Evolutionary conservation across 2,888 invertebrate genomes (phyloP), one percentile per base, ranked within the genome.

Genomic region (Liopterus haemorrhoidalis): DNA sequence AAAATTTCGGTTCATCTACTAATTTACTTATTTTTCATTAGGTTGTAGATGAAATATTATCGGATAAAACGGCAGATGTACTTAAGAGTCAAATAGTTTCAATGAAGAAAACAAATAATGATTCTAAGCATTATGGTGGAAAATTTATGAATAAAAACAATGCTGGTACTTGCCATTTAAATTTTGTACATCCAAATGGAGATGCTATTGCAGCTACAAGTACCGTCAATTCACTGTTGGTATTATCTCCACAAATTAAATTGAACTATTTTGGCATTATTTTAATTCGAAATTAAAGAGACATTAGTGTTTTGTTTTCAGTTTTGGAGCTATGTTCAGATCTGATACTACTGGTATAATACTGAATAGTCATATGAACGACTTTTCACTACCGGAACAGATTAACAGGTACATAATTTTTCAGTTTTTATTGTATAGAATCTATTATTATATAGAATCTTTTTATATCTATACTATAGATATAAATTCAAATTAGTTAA

Each of bases 341-440:
- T 88, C 88, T 0, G 63, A 60, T n/a, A 73, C 72, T 38, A 81
- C 87, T 1, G 88, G 87, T 20, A 80, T 89, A 47, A 72, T 89
- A 52, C 70, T 83, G 53, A 89, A 89, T 66, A 79, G 85, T 57
- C 82, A 82, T 56, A 89, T 89, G 86, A 84, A 86, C 56, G 88
- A 89, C 62, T 88, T 88, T 61, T 79, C 83, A 0, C 71, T 80
- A 8, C 82, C 82, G 0, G 64, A 73, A n/a, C n/a, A n/a, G n/a
- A n/a, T n/a, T n/a, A n/a, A n/a, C n/a, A n/a, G n/a, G n/a, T n/a
- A n/a, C n/a, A n/a, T n/a, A n/a, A n/a, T n/a, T n/a, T n/a, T n/a
- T n/a, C n/a, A n/a, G n/a, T n/a, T n/a, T n/a, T n/a, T n/a, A n/a
- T n/a, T n/a, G n/a, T n/a, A n/a, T n/a, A n/a, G n/a, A n/a, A n/a